phyloP scores from a whole-genome alignment of 2,888 invertebrate species.

The Caenorhabditis doughertyi region DNA sequence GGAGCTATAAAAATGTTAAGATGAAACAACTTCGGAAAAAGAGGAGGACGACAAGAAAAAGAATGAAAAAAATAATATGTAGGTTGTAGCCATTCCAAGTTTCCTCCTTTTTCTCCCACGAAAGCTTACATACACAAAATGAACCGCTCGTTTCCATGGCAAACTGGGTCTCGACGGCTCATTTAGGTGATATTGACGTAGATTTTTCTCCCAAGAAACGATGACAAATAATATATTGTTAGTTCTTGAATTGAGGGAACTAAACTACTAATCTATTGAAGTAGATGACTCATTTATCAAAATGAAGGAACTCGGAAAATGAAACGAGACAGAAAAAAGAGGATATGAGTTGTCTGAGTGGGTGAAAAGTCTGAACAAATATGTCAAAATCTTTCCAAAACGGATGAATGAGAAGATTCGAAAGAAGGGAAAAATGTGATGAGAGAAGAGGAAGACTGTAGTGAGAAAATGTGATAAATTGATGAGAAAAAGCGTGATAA shows the following conservation, averaged over 20 bases:
- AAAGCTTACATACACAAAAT: slow-evolving; percentile 12
- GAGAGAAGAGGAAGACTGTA: slow-evolving; percentile 9
- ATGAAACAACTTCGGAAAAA: background rate
- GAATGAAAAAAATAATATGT: slow-evolving; percentile 13
- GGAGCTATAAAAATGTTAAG: background rate
- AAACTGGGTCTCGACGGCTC: slow-evolving; percentile 11
- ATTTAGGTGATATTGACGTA: slow-evolving; percentile 41
- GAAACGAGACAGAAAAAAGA: background rate
- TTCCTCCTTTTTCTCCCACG: background rate
- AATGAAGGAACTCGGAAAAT: background rate
- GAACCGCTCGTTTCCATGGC: slow-evolving; percentile 28
- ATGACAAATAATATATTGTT: slow-evolving; percentile 12
- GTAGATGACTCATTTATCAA: slow-evolving; percentile 11
- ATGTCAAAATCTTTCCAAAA: slow-evolving; percentile 41
- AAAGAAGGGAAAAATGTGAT: background rate
- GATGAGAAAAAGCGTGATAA: slow-evolving; percentile 27
- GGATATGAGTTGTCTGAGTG: slow-evolving; percentile 1
- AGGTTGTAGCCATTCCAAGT: slow-evolving; percentile 17
- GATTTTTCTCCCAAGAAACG: too few relatives aligned
- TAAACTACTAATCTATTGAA: slow-evolving; percentile 5
- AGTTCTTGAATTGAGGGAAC: background rate
- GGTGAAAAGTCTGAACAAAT: slow-evolving; percentile 37
- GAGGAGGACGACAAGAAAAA: background rate
- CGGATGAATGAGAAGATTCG: background rate
- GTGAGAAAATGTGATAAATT: slow-evolving; percentile 36